Evolutionary conservation across 2,888 invertebrate genomes (phyloP).

Genomic region (Spilosoma lubricipeda): DNA sequence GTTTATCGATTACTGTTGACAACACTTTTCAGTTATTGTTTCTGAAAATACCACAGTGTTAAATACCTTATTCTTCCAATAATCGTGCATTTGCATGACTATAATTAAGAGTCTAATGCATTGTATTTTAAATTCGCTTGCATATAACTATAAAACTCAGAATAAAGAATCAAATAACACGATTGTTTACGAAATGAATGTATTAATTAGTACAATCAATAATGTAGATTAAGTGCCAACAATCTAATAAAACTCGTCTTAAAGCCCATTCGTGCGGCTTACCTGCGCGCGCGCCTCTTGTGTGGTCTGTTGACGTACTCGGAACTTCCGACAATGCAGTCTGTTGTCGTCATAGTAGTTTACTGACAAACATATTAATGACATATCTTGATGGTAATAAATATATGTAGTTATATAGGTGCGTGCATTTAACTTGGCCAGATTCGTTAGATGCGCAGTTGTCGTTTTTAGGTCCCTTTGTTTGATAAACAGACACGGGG

Average conservation of each 20-base stretch:
- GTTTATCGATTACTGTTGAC: not conserved
- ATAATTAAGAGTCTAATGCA: not conserved
- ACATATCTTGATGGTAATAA: not conserved
- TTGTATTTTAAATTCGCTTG: not conserved
- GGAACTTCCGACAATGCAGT: constrained; percentile 41
- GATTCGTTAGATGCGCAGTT: too few relatives aligned
- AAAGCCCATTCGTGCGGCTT: constrained; percentile 47
- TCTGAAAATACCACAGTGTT: not conserved
- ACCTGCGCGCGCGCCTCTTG: constrained; percentile 66
- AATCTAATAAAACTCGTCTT: constrained; percentile 23
- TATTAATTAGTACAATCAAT: constrained; percentile 46
- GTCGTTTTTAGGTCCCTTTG: too few relatives aligned
- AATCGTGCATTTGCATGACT: not conserved
- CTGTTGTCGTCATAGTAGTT: constrained; percentile 27
- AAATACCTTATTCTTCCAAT: not conserved
- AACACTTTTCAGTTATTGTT: not conserved
- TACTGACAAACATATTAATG: constrained; percentile 10
- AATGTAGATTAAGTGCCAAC: constrained; percentile 32
- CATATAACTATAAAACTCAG: not conserved
- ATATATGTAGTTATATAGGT: too few relatives aligned
- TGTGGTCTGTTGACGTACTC: constrained; percentile 65
- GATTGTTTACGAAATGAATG: constrained; percentile 25
- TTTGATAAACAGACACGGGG: too few relatives aligned
- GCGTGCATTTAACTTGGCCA: too few relatives aligned
- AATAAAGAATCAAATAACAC: not conserved